Percentiles rank a stretch among this genome's conserved stretches.
Conservation (phyloP, 1,140 invertebrate species). For the Diorhabda elongata region DNA sequence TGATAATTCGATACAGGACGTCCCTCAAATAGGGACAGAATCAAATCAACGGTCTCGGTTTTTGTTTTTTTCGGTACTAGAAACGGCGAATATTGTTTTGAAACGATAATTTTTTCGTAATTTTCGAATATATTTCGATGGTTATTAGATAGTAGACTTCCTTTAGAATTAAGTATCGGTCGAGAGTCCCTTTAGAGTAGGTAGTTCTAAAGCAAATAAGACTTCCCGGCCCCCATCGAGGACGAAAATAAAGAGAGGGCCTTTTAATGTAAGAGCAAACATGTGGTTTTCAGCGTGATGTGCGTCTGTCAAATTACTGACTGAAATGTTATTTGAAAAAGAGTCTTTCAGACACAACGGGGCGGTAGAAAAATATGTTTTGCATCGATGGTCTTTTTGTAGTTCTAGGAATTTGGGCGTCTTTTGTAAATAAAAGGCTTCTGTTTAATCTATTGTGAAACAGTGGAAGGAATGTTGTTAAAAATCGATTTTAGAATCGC, state of each 20-base stretch:
- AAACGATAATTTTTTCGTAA: no score
- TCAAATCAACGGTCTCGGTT: no score
- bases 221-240: neutral
- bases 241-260: slow-evolving; percentile 5
- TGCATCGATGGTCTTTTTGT: slow-evolving; percentile 1
- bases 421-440: neutral
- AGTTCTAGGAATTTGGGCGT: neutral
- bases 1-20: no score
- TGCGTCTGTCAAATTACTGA: slow-evolving; percentile 6
- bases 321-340: slow-evolving; percentile 7
- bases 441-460: neutral
- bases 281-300: slow-evolving; percentile 19
- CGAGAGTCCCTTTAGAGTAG: neutral
- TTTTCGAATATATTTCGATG: no score
- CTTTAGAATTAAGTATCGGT: neutral
- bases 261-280: slow-evolving; percentile 20
- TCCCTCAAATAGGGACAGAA: no score
- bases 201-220: slow-evolving; percentile 9
- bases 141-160: neutral
- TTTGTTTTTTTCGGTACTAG: no score
- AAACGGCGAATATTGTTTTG: no score
- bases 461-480: no score
- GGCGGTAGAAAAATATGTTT: neutral
- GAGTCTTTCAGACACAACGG: neutral
- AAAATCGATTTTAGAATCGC: no score